Base-by-base conservation (phyloP, 2,113 vertebrate genomes). In the Caranx ignobilis region DNA sequence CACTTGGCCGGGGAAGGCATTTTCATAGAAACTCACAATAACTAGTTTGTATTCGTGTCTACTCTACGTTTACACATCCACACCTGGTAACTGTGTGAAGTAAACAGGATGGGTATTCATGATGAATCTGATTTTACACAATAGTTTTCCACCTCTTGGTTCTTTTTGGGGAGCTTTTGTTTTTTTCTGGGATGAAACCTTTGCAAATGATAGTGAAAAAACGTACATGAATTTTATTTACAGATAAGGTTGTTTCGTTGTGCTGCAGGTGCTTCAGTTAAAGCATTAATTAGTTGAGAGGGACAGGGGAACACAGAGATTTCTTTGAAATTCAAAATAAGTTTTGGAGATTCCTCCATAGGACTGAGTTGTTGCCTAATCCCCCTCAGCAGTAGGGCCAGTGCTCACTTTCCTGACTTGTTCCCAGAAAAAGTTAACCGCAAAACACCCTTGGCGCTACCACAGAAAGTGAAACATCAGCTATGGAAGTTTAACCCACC, bases 401-500 rank as follows among this genome's bases (percentile, higher is more conserved):
- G 8, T 48, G 7, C 26, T 56, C 3, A 50, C 18, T 52, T 11
- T 67, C 34, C 12, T 37, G 37, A 10, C 31, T 12, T 56, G 4
- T 18, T 39, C 41, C 26, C 5, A 59, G 9, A 66, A 60, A 45
- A 13, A 50, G 34, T 64, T 64, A 19, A 35, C 21, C 34, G 3
- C 4, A 65, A 50, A 69, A 60, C 35, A 69, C 39, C 39, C 9
- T 34, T 8, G 18, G 64, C 41, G 9, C 35, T 9, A 61, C 48
- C 59, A 71, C 12, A 52, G 31, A 77, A 75, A 68, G 62, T 81
- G 61, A 86, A 72, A 60, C 69, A 74, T 89, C 65, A 62, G 47
- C 52, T 21, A 16, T 52, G 26, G 66, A 71, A 71, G 60, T 45
- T 68, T 47, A 64, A 86, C 72, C 60, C 64, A 35, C 13, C n/a